phyloP scores from a whole-genome alignment of 2,113 vertebrate genomes.

The Crotalus horridus region DNA sequence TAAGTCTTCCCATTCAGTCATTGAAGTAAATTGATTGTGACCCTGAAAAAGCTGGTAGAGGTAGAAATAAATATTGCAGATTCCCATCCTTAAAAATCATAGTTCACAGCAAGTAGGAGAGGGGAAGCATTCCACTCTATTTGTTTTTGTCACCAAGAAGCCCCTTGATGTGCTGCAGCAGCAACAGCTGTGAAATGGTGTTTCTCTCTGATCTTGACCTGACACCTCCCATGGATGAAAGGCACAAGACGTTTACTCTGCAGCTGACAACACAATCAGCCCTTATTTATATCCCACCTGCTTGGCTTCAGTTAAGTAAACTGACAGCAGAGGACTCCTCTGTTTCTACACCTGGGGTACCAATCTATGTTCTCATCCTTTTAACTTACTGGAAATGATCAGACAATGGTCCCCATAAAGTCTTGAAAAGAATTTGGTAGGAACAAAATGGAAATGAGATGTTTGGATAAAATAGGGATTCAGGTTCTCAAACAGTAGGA shows the following conservation, averaged over 20 bases:
- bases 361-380: accelerated
- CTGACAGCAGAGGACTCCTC: neutral
- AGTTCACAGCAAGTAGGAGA: neutral
- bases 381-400: neutral
- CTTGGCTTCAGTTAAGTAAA: neutral
- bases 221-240: neutral
- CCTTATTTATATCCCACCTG: constrained; percentile 10
- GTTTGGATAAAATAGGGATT: neutral
- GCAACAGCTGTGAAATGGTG: neutral
- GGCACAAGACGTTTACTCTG: neutral
- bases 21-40: neutral
- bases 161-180: neutral
- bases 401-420: neutral
- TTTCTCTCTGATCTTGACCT: neutral
- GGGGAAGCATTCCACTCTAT: neutral
- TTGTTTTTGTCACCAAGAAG: neutral
- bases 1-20: neutral
- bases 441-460: neutral
- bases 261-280: neutral
- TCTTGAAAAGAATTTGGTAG: neutral
- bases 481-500: neutral
- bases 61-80: neutral
- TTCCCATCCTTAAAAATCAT: neutral
- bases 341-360: neutral
- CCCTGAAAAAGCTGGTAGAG: neutral